Base-by-base conservation (phyloP, 2,113 vertebrate genomes). In the Synchiropus splendidus region DNA sequence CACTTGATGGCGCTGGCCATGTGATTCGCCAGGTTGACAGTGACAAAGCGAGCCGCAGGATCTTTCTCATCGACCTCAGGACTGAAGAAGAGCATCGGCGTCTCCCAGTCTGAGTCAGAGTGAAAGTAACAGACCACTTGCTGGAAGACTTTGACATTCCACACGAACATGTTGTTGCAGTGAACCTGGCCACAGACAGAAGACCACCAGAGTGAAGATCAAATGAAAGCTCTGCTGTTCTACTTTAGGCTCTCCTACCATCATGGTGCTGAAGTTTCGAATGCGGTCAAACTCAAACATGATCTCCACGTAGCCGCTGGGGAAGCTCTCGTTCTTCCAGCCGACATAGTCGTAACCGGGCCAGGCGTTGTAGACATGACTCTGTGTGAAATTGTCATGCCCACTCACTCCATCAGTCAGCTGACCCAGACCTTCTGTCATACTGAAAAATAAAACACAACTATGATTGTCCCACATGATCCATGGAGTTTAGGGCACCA, bases 1-100 rank as follows among this genome's bases (percentile, higher is more conserved):
- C 95, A 99, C 66, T 90, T 97, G 65, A 99, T 94, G 65, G 93
- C 89, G 0, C 83, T 93, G 55, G 94, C 95, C 94, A 97, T 99
- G 61, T 88, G 91, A 72, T 97, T 91, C 32, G 87, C 80, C n/a
- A 99, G 85, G 13, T 88, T 86, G 53, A 98, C 87, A 0, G 92
- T 95, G 70, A 99, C 85, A 0, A 97, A 99, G 1, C 89, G 91
- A 3, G 95, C 92, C 0, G 91, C 91, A 52, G 92, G 90, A 52
- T 96, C 91, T 42, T 88, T 86, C 0, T 92, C 88, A 0, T 97
- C 95, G 75, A 89, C 71, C 45, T 86, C 87, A 1, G 89, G 88
- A 35, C 82, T 87, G 0, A 94, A 94, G 55, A 85, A 83, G 39
- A 94, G 45, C 0, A 86, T 67, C 0, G 72, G 70, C 4, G 89